Base-by-base conservation (phyloP, 2,797 vertebrate species). In the Oryzias sinensis region DNA sequence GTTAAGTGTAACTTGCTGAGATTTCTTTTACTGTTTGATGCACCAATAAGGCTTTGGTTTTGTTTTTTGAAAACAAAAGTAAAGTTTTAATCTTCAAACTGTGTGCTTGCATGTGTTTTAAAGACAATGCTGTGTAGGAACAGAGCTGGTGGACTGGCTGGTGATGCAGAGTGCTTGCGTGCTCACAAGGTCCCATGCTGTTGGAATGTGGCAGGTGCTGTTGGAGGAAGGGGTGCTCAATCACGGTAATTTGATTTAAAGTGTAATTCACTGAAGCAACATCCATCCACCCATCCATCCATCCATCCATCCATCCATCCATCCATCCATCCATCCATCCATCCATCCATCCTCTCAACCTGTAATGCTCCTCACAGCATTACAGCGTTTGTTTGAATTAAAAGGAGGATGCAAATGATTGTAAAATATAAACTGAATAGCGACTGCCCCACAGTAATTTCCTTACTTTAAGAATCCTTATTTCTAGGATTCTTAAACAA, bases 141-240 rank as follows among this genome's bases (percentile, higher is more conserved):
- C 97, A 9, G 97, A 99, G 86, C 89, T 99, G 60, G 97, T 99
- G 55, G 97, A 99, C 59, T 99, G 97, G 97, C 88, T 97, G 82
- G 94, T 95, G 82, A 94, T 98, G 81, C 97, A 98, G 89, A 97
- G 95, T 53, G 91, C 95, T 0, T 98, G 95, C 60, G 95, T 97
- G 61, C 96, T 98, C 86, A 96, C 95, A 47, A 92, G 97, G 25
- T 94, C 92, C 0, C 97, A 98, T 65, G 96, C 97, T 51, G 95
- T 99, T 25, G 97, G 96, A 72, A 98, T 98, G 97, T 99, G 97
- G 97, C 97, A 99, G 68, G 93, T 94, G 4, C 86, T 99, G 48
- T 85, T 99, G 33, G 97, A 98, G 81, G 97, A 98, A 62, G 92
- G 94, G 9, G 95, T 95, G 66, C 94, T 99, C 47, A 98, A 98